Evolutionary conservation across 2,888 invertebrate species (phyloP), one percentile per base, ranked within the genome.

Genomic region (Mimas tiliae): DNA sequence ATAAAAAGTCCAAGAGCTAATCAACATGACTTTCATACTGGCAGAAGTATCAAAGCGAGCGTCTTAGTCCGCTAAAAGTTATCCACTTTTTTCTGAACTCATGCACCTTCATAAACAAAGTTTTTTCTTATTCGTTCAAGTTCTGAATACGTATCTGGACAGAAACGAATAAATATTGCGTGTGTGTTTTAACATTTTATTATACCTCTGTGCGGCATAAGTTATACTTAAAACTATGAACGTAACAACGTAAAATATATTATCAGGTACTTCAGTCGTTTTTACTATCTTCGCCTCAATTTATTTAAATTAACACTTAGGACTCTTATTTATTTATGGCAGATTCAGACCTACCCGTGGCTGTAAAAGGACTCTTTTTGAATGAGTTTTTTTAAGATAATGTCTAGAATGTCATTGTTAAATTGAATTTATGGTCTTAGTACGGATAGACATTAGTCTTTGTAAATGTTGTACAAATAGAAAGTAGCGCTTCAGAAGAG

Each of bases 1-100:
- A 84, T 85, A 83, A 84, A 85, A 86, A 87, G 80, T 83, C 83
- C 79, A 79, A 80, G 80, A 83, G 85, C 83, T 90, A 89, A 90
- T 90, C 88, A 90, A 86, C 85, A 84, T 82, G 85, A 87, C 82
- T 86, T 87, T 86, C 84, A 83, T 85, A 86, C 85, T 87, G 82
- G 80, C 73, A 80, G 80, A 84, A 86, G 86, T 87, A 85, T 88
- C 86, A 88, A 87, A 86, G 87, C 81, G 82, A 84, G 83, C 82
- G 76, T 82, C 78, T 78, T 79, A 81, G 83, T 85, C 79, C 72
- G 76, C 82, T 80, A 73, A 83, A 88, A 88, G 84, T 89, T 85
- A 79, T 82, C 80, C 75, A 74, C 80, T 80, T 86, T n/a, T 86
- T 78, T 74, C 72, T 58, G n/a, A 48, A 65, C 48, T 65, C 47